These are phyloP conservation scores for Mus caroli DNA, from an alignment of 2,797 vertebrate species.

Conservation along the genomic window DNA sequence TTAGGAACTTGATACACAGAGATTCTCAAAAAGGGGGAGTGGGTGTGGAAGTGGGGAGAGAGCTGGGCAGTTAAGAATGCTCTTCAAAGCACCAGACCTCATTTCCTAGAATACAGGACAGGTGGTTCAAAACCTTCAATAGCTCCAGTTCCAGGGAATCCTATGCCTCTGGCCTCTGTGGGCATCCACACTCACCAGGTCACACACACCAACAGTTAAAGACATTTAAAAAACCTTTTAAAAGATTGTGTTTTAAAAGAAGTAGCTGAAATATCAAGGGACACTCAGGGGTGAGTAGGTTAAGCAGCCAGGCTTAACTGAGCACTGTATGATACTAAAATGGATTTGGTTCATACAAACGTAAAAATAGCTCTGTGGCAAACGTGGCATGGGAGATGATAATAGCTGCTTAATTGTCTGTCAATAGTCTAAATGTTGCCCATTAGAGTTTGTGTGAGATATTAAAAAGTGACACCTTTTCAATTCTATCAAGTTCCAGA, in stretches of 20 bases:
- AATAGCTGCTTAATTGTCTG: background rate
- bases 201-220: background rate
- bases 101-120: background rate
- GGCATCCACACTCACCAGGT: background rate
- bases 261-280: background rate
- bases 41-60: background rate
- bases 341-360: slow-evolving; percentile 36
- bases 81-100: background rate
- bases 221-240: background rate
- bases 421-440: slow-evolving; percentile 27
- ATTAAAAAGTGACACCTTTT: background rate
- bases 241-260: background rate
- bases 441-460: slow-evolving; percentile 38
- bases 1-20: background rate
- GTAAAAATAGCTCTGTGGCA: slow-evolving; percentile 15
- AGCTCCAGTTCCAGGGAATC: background rate
- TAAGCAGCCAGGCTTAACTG: background rate
- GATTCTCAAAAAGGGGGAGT: background rate
- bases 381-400: background rate
- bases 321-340: background rate
- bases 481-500: background rate
- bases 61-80: background rate
- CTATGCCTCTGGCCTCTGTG: background rate
- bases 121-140: background rate
- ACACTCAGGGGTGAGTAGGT: slow-evolving; percentile 28